Evolutionary conservation across 2,797 vertebrate species (phyloP).

Genomic region (Buphagus erythrorhynchus): DNA sequence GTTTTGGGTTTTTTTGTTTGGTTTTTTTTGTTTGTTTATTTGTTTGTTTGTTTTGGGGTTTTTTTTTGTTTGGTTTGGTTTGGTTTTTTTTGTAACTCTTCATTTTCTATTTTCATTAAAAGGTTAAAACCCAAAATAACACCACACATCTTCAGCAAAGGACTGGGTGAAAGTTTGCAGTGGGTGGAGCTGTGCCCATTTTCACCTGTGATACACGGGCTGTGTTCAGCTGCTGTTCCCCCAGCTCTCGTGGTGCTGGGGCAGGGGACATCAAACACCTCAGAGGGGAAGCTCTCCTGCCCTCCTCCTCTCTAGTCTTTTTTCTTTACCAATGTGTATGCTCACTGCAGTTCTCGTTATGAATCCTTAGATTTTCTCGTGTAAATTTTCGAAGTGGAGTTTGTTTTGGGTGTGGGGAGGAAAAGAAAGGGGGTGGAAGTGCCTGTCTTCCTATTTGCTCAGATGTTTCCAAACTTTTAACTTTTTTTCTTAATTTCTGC

Average conservation of each 20-base stretch:
- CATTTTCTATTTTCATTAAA: background rate
- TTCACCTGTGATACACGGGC: accelerated
- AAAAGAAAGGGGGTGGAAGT: background rate
- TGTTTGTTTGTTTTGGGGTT: background rate
- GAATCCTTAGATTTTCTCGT: background rate
- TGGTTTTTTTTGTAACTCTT: background rate
- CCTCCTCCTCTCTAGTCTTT: background rate
- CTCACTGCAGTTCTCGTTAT: background rate
- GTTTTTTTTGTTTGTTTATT: background rate
- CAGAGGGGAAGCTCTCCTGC: background rate
- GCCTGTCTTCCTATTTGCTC: background rate
- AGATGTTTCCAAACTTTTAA: background rate
- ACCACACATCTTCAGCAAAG: background rate
- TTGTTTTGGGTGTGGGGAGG: accelerated
- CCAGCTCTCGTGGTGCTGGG: background rate
- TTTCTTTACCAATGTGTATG: background rate
- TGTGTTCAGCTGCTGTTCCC: background rate
- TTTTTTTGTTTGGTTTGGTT: background rate
- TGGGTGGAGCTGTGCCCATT: background rate
- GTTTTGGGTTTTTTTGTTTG: no score
- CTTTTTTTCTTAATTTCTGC: background rate
- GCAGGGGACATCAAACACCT: background rate
- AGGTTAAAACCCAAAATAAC: background rate
- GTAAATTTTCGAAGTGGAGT: background rate
- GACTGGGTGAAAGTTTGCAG: background rate